Conservation (phyloP, 2,797 vertebrate species). For the Anniella stebbinsi region DNA sequence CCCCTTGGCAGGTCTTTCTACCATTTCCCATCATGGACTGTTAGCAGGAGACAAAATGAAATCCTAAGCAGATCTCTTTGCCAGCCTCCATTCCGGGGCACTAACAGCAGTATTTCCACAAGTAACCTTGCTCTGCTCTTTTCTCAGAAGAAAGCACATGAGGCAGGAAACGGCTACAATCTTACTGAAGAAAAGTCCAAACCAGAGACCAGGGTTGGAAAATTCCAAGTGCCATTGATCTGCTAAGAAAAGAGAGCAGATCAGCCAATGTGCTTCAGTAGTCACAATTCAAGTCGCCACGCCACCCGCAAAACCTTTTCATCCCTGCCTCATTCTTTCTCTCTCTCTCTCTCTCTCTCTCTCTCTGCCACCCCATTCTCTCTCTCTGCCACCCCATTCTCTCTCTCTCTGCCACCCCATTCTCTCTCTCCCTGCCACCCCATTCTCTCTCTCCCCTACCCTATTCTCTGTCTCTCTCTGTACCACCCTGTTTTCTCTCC, state of each 20-base stretch:
- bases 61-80: neutral
- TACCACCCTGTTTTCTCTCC: no score
- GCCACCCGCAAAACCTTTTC: neutral
- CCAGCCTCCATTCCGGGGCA: no score
- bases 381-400: no score
- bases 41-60: neutral
- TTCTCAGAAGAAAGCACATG: neutral
- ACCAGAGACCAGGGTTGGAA: neutral
- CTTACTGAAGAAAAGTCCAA: conserved; percentile 1
- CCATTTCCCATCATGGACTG: neutral
- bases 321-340: no score
- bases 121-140: neutral
- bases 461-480: no score
- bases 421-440: no score
- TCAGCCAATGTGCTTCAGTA: neutral
- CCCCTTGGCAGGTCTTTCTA: neutral
- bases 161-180: neutral
- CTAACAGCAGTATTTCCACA: rapidly evolving
- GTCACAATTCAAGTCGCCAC: neutral
- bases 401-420: no score
- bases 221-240: neutral
- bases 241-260: neutral
- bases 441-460: no score
- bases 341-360: no score
- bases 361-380: no score